Evolutionary conservation across 2,113 vertebrate species (phyloP).

Genomic region (Hassar affinis): DNA sequence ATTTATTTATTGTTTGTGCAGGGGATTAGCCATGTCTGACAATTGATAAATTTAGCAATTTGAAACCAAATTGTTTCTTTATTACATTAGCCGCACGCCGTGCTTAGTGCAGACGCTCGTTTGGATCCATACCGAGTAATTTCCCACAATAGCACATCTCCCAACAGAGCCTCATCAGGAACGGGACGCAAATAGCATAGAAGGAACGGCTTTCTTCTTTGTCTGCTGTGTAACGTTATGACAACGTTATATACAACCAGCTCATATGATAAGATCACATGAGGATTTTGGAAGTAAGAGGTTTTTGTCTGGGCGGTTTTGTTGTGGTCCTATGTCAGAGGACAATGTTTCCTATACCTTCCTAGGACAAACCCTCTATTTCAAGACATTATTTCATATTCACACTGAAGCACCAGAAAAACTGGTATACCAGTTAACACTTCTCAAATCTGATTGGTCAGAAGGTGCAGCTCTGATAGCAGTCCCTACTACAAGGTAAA

Average conservation of each 20-base stretch:
- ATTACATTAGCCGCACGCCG: conserved; percentile 25
- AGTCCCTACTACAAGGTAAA: neutral
- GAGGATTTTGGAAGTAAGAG: neutral
- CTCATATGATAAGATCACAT: neutral
- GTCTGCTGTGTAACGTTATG: neutral
- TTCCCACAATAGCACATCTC: conserved; percentile 20
- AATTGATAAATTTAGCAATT: conserved; percentile 20
- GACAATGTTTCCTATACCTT: too few relatives aligned
- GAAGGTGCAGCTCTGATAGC: neutral
- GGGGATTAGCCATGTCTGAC: conserved; percentile 13
- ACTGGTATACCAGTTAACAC: too few relatives aligned
- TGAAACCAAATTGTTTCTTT: conserved; percentile 20
- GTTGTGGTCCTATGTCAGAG: too few relatives aligned
- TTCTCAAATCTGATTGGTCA: neutral
- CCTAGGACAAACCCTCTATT: neutral
- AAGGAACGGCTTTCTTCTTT: neutral
- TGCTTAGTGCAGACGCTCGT: neutral
- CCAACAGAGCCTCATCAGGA: conserved; percentile 19
- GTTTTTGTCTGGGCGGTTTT: neutral
- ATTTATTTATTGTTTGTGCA: neutral
- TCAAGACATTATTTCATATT: neutral
- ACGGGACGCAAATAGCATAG: neutral
- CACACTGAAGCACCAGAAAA: too few relatives aligned
- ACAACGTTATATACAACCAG: neutral
- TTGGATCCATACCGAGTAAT: conserved; percentile 24